These are phyloP conservation scores for Phallusia fumigata DNA, from an alignment of 23 tunicate species.

Conservation along the genomic window DNA sequence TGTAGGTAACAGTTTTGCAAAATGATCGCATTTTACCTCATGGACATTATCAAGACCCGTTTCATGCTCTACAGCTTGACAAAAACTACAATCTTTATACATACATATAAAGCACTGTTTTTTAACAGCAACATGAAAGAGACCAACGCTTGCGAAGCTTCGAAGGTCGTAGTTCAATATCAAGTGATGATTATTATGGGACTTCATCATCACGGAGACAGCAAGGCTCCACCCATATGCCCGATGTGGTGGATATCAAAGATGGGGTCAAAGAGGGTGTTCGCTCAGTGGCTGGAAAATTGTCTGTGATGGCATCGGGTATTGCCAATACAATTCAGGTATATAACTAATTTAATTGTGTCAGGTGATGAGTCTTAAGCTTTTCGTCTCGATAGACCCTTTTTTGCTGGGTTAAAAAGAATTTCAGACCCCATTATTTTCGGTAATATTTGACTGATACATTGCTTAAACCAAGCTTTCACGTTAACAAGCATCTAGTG, in stretches of 20 bases:
- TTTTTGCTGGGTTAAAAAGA: no score
- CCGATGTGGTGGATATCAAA: constrained; percentile 56
- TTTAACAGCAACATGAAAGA: neutral
- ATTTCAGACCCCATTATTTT: no score
- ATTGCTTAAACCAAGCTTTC: no score
- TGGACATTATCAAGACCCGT: no score
- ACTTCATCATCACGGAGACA: neutral
- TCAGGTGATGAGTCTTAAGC: no score
- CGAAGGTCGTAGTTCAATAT: constrained; percentile 66
- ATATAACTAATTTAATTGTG: neutral
- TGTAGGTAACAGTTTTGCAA: no score
- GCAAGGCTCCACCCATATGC: constrained; percentile 36
- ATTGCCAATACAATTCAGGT: constrained; percentile 64
- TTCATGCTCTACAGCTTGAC: no score
- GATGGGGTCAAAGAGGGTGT: constrained; percentile 93
- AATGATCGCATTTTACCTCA: no score
- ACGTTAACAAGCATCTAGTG: no score
- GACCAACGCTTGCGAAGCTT: constrained; percentile 51
- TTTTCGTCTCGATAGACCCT: no score
- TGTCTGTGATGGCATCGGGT: constrained; percentile 72
- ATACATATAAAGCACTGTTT: neutral
- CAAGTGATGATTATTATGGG: constrained; percentile 68
- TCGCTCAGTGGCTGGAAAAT: constrained; percentile 76
- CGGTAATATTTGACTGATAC: no score
- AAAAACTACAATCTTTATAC: no score